Percentiles rank a stretch among this genome's conserved stretches.
Evolutionary conservation across 1,140 invertebrate genomes (phyloP).

Genomic region (Ericerus pela): DNA sequence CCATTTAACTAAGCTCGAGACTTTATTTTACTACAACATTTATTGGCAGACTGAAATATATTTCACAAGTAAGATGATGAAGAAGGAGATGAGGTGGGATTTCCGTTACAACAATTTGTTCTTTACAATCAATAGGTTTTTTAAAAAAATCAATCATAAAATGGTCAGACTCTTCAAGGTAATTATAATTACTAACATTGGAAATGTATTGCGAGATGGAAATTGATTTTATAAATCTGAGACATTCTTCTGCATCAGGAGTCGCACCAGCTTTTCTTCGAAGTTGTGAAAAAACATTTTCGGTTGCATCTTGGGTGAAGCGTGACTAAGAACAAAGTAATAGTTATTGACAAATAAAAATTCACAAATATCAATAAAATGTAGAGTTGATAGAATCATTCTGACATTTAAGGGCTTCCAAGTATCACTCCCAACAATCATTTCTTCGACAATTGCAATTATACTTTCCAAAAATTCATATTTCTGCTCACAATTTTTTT

Average conservation of each 20-base stretch:
- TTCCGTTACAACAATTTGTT: too few species aligned
- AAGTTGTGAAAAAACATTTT: conserved; percentile 15
- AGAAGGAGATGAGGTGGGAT: too few species aligned
- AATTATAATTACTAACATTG: background rate
- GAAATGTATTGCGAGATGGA: background rate
- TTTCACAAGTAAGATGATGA: too few species aligned
- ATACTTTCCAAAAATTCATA: background rate
- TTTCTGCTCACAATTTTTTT: conserved; percentile 10
- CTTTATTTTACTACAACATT: too few species aligned
- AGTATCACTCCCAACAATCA: background rate
- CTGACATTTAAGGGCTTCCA: background rate
- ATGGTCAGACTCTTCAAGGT: background rate
- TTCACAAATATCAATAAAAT: background rate
- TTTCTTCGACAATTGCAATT: background rate
- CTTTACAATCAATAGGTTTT: too few species aligned
- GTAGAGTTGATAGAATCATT: background rate
- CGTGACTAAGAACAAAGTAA: background rate
- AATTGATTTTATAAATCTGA: conserved; percentile 4
- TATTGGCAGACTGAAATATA: too few species aligned
- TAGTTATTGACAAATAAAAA: background rate
- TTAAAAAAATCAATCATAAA: background rate
- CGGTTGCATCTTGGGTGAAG: conserved; percentile 13
- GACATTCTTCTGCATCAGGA: background rate
- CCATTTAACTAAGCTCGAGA: too few species aligned
- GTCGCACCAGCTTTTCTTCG: conserved; percentile 10